phyloP scores from a whole-genome alignment of 1,140 invertebrate genomes.

The Archivesica marissinica region DNA sequence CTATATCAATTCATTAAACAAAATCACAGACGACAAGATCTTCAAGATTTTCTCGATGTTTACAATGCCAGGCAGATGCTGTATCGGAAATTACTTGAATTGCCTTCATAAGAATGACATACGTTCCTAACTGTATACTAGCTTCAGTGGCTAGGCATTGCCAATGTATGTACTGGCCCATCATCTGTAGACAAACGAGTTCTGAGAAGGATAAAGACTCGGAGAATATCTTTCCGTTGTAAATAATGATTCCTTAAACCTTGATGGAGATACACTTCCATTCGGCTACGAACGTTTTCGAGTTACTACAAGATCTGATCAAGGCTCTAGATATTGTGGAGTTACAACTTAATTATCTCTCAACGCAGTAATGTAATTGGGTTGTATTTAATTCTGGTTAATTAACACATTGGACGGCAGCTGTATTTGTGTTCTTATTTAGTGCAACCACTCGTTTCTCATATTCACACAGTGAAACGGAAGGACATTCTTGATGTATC shows the following conservation, averaged over 20 bases:
- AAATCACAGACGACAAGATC: slow-evolving; percentile 32
- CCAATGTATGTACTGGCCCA: slow-evolving; percentile 34
- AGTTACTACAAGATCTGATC: not conserved
- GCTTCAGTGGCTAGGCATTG: slow-evolving; percentile 3
- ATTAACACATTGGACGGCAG: not conserved
- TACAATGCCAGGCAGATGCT: slow-evolving; percentile 34
- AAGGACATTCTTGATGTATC: not conserved
- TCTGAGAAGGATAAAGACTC: not conserved
- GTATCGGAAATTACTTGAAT: slow-evolving; percentile 37
- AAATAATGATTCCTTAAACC: slow-evolving; percentile 15
- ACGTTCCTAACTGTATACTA: slow-evolving; percentile 36
- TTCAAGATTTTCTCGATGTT: slow-evolving; percentile 1
- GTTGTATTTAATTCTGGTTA: slow-evolving; percentile 2
- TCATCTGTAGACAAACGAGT: slow-evolving; percentile 13
- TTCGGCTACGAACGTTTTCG: not conserved
- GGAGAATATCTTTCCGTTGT: not conserved
- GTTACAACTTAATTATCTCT: not conserved
- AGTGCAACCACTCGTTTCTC: not conserved
- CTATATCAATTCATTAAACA: slow-evolving; percentile 36
- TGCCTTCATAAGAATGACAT: slow-evolving; percentile 11
- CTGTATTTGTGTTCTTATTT: not conserved
- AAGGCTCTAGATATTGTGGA: not conserved
- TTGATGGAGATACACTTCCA: not conserved
- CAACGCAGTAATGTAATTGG: not conserved
- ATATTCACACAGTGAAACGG: not conserved